Percentiles rank a stretch among this genome's conserved stretches.
These are phyloP conservation scores for Macquaria ambigua DNA, from an alignment of 2,113 vertebrate genomes.

Conservation along the genomic window DNA sequence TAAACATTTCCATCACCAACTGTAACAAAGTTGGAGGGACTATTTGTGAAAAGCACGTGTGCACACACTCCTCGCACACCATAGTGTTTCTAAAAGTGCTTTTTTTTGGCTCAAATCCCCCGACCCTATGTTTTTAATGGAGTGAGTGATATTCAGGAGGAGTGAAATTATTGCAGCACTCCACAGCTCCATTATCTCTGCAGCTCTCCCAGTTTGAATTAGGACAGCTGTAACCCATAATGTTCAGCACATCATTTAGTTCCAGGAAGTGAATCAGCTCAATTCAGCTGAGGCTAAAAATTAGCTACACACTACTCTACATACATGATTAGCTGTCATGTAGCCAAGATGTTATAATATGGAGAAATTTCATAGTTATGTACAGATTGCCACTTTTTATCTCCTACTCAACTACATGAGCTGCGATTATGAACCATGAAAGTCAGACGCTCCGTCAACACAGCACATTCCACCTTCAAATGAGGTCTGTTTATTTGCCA, in stretches of 20 bases:
- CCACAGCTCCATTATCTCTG: conserved; percentile 32
- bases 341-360: not conserved
- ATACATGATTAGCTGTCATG: not conserved
- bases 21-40: not conserved
- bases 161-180: not conserved
- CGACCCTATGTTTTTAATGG: not conserved
- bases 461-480: not conserved
- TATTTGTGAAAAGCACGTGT: not conserved
- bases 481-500: not conserved
- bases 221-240: not conserved
- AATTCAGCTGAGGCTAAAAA: not conserved
- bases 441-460: not conserved
- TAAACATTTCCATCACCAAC: not conserved
- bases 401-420: not conserved
- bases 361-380: not conserved
- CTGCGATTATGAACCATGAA: not conserved
- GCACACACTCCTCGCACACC: not conserved
- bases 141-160: not conserved
- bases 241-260: not conserved
- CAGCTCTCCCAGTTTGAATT: not conserved
- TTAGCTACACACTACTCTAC: not conserved
- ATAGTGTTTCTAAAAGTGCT: not conserved
- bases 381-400: not conserved
- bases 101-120: not conserved
- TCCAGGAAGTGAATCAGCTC: conserved; percentile 12